Conservation (phyloP, 2,113 vertebrate species). For the Microtus oregoni region DNA sequence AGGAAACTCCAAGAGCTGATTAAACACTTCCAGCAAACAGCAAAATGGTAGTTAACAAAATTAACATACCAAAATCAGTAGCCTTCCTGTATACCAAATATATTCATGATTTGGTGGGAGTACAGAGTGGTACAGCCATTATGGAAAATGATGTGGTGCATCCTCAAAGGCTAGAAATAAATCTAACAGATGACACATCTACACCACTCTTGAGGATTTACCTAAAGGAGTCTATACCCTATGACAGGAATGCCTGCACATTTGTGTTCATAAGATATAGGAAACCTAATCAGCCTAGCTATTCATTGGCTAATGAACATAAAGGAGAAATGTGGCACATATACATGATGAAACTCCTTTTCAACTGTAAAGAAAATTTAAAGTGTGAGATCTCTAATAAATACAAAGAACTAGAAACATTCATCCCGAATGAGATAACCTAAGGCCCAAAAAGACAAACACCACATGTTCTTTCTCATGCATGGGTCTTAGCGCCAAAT, state of each 20-base stretch:
- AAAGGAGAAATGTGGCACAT: not conserved
- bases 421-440: not conserved
- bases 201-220: not conserved
- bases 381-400: not conserved
- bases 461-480: not conserved
- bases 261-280: not conserved
- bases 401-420: not conserved
- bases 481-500: not conserved
- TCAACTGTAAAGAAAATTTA: not conserved
- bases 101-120: not conserved
- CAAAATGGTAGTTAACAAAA: not conserved
- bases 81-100: not conserved
- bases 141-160: not conserved
- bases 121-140: not conserved
- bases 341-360: not conserved
- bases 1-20: not conserved
- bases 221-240: not conserved
- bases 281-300: not conserved
- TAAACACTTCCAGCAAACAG: not conserved
- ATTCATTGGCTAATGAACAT: not conserved
- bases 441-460: not conserved
- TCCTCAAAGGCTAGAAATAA: not conserved
- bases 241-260: not conserved
- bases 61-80: not conserved
- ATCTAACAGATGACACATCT: not conserved